Percentiles rank a stretch among this genome's conserved stretches.
Evolutionary conservation across 2,113 vertebrate genomes (phyloP).

Genomic region (Tylochromis polylepis): DNA sequence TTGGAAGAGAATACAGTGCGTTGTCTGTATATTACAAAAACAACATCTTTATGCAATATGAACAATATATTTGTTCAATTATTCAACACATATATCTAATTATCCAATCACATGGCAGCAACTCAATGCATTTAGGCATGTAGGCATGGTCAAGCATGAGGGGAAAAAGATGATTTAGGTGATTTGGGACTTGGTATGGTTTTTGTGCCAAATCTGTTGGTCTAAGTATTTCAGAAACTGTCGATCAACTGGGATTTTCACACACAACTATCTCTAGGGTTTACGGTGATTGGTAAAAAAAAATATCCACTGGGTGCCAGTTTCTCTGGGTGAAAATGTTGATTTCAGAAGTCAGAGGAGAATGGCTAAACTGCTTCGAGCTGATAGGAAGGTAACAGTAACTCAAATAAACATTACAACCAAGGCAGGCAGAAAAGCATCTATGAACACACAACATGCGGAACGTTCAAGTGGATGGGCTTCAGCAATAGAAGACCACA

Average conservation of each 20-base stretch:
- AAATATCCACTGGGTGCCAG: background rate
- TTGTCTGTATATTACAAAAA: background rate
- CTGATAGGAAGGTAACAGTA: too few species aligned
- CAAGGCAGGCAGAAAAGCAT: background rate
- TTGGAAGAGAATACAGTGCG: rapidly evolving
- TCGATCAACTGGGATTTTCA: background rate
- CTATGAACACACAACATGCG: background rate
- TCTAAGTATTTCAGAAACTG: background rate
- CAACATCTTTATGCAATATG: background rate
- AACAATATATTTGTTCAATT: background rate
- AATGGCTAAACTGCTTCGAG: rapidly evolving
- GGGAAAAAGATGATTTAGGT: background rate
- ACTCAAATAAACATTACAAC: background rate
- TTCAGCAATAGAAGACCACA: background rate
- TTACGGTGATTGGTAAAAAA: background rate
- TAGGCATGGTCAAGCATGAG: background rate
- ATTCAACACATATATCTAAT: background rate
- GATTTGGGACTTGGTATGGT: background rate
- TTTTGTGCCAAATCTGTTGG: rapidly evolving
- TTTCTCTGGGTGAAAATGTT: background rate
- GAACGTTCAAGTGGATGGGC: background rate
- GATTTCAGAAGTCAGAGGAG: background rate
- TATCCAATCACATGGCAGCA: background rate
- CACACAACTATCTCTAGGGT: background rate
- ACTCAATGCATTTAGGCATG: background rate